phyloP scores from a whole-genome alignment of 2,888 invertebrate species.

The Mesopsocus fuscifrons region DNA sequence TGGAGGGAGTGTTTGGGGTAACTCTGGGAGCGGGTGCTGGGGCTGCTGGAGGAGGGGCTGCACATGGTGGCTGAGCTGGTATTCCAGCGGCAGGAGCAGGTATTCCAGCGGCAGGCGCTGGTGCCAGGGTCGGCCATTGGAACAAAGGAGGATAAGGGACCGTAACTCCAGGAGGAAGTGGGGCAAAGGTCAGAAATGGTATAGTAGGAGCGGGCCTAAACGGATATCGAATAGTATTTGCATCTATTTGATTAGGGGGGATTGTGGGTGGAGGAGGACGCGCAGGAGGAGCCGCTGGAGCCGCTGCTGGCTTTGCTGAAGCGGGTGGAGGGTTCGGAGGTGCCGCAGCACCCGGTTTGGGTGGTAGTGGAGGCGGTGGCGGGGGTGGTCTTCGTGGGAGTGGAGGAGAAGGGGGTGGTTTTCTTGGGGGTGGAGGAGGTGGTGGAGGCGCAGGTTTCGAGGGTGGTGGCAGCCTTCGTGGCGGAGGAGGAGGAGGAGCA shows the following conservation, averaged over 20 bases:
- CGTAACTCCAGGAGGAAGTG: slow-evolving; percentile 2
- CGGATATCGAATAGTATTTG: slow-evolving; percentile 7
- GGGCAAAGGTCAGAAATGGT: slow-evolving; percentile 1
- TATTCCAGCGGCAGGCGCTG: background rate
- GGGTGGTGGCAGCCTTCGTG: slow-evolving; percentile 2
- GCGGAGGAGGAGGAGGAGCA: slow-evolving; percentile 3
- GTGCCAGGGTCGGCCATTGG: background rate
- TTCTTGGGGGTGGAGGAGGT: slow-evolving; percentile 8
- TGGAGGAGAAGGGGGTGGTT: slow-evolving; percentile 9
- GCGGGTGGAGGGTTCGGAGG: slow-evolving; percentile 11
- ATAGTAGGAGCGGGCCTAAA: slow-evolving; percentile 5
- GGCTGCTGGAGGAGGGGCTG: slow-evolving; percentile 1
- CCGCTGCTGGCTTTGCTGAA: slow-evolving; percentile 10
- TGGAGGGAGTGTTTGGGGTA: slow-evolving; percentile 11
- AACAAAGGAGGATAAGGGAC: slow-evolving; percentile 4
- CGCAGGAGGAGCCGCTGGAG: slow-evolving; percentile 10
- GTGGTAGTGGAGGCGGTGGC: background rate
- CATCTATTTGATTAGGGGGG: slow-evolving; percentile 8
- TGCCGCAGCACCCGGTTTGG: background rate
- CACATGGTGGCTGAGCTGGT: slow-evolving; percentile 8
- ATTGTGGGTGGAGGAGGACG: slow-evolving; percentile 9
- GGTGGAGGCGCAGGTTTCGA: slow-evolving; percentile 6
- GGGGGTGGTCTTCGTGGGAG: slow-evolving; percentile 11
- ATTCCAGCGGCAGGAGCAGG: slow-evolving; percentile 8
- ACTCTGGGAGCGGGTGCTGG: slow-evolving; percentile 11